phyloP scores from a whole-genome alignment of 2,797 vertebrate species.

The Tauraco hartlaubi region DNA sequence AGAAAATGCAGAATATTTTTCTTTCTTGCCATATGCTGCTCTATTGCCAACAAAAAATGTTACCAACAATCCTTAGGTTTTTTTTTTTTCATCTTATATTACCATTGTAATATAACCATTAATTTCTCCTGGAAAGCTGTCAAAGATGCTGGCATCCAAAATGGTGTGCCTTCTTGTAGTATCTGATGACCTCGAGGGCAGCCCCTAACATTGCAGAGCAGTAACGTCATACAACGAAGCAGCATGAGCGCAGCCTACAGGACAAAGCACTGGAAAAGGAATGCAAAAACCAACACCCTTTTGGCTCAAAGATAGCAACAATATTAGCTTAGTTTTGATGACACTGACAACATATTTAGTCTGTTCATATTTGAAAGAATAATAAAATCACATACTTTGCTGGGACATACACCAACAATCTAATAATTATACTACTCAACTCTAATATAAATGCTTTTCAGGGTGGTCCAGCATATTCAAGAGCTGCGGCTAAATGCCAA shows the following conservation, averaged over 20 bases:
- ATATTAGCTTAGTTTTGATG: constrained; percentile 27
- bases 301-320: constrained; percentile 29
- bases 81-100: background rate
- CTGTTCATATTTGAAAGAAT: constrained; percentile 61
- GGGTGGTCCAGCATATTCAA: constrained; percentile 55
- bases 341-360: constrained; percentile 67
- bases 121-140: background rate
- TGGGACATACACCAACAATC: constrained; percentile 39
- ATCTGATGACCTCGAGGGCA: background rate
- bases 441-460: constrained; percentile 48
- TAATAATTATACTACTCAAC: constrained; percentile 50
- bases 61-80: background rate
- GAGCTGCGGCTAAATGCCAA: constrained; percentile 38
- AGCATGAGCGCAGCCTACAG: background rate
- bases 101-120: background rate
- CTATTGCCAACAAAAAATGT: background rate
- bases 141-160: background rate
- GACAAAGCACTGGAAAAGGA: background rate
- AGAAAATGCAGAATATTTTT: background rate
- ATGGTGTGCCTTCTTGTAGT: background rate
- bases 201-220: background rate
- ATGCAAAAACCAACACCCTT: background rate
- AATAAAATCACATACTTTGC: constrained; percentile 63
- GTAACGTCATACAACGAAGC: background rate
- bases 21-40: background rate